Evolutionary conservation across 1,140 invertebrate species (phyloP).

Genomic region (Heliothis virescens): DNA sequence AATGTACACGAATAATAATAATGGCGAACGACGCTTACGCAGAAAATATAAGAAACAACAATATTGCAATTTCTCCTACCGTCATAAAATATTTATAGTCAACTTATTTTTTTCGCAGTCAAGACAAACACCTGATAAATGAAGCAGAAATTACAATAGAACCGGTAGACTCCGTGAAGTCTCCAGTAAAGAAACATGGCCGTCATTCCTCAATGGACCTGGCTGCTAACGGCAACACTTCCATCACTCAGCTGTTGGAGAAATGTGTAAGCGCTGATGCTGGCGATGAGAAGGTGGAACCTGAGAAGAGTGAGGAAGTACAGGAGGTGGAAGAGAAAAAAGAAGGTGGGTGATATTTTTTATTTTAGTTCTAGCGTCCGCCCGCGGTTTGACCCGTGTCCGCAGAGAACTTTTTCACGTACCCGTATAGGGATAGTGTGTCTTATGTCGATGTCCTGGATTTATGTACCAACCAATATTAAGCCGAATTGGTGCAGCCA

Average conservation of each 20-base stretch:
- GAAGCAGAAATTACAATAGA: conserved; percentile 82
- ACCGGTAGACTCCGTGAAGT: conserved; percentile 67
- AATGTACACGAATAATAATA: no score
- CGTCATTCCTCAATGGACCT: conserved; percentile 85
- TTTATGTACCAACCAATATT: no score
- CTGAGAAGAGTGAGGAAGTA: conserved; percentile 48
- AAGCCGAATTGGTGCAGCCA: no score
- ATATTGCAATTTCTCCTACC: no score
- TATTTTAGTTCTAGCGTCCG: background rate
- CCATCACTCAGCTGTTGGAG: conserved; percentile 82
- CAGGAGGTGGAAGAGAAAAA: conserved; percentile 13
- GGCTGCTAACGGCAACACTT: conserved; percentile 75
- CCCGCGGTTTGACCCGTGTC: no score
- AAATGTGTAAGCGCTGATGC: conserved; percentile 73
- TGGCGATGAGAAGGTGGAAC: conserved; percentile 43
- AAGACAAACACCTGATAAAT: conserved; percentile 79
- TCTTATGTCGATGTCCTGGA: no score
- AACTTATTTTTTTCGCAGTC: conserved; percentile 56
- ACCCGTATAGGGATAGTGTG: no score
- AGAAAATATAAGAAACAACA: no score
- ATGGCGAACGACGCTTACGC: no score
- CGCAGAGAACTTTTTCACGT: no score
- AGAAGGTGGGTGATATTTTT: conserved; percentile 9
- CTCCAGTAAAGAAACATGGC: conserved; percentile 77
- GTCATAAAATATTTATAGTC: background rate